These are phyloP conservation scores for Campoletis sonorensis DNA, from an alignment of 1,140 invertebrate genomes.

Conservation along the genomic window DNA sequence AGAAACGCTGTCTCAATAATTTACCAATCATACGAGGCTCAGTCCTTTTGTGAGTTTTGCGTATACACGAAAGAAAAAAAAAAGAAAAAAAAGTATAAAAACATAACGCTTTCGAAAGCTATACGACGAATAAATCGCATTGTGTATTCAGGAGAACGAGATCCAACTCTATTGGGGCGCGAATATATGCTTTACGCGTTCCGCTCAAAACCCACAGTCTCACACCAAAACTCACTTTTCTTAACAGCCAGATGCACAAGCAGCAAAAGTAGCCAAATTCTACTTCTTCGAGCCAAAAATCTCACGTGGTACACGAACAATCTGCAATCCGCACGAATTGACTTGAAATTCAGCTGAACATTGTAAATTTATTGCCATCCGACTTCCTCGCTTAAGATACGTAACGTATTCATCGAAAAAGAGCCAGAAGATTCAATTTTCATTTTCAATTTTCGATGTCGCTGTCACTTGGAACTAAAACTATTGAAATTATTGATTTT, in stretches of 20 bases:
- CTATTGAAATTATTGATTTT: no score
- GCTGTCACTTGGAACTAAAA: no score
- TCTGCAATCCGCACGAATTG: constrained; percentile 69
- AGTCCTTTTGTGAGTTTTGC: constrained; percentile 71
- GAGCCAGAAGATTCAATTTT: constrained; percentile 23
- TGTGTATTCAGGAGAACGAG: constrained; percentile 75
- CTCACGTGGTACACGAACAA: constrained; percentile 56
- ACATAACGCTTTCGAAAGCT: constrained; percentile 49
- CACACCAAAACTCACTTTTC: not conserved
- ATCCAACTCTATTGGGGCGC: constrained; percentile 65
- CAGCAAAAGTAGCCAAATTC: constrained; percentile 15
- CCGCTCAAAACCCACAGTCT: constrained; percentile 38
- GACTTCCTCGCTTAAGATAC: not conserved
- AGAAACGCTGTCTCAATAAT: constrained; percentile 70
- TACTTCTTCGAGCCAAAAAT: constrained; percentile 37
- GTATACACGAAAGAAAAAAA: constrained; percentile 37
- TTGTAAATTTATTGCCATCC: constrained; percentile 69
- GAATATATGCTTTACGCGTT: constrained; percentile 55
- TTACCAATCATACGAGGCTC: constrained; percentile 74
- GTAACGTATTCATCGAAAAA: not conserved
- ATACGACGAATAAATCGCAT: constrained; percentile 74
- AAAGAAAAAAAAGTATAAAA: no score
- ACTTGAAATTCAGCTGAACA: constrained; percentile 68
- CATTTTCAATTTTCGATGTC: not conserved
- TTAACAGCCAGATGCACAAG: constrained; percentile 14